A percentile compares a stretch with the other conserved stretches of the same genome.
Evolutionary conservation across 2,797 vertebrate genomes (phyloP).

Genomic region (Remorina albescens): DNA sequence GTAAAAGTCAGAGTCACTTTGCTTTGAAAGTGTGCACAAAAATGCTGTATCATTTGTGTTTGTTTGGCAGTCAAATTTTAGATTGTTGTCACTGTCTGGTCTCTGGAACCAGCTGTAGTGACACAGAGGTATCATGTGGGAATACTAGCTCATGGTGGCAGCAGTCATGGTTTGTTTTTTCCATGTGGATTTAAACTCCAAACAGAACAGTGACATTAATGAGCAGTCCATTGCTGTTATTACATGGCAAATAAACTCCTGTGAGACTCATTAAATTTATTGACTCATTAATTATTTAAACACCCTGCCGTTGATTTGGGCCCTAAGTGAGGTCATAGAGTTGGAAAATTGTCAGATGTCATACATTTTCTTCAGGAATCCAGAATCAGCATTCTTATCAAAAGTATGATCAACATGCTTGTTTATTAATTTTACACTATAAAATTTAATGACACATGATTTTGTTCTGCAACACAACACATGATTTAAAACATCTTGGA

Average conservation of each 20-base stretch:
- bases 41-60: neutral
- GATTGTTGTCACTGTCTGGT: neutral
- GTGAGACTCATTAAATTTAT: conserved; percentile 40
- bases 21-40: neutral
- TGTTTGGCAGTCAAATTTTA: neutral
- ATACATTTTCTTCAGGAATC: neutral
- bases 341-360: neutral
- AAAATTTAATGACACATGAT: neutral
- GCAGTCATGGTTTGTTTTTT: conserved; percentile 21
- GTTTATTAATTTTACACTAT: neutral
- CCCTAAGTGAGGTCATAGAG: neutral
- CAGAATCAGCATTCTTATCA: neutral
- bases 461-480: neutral
- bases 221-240: neutral
- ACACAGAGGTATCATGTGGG: neutral
- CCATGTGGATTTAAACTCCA: conserved; percentile 17
- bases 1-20: neutral
- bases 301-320: neutral
- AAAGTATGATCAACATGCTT: neutral
- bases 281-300: conserved; percentile 56
- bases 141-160: neutral
- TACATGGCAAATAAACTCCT: conserved; percentile 33
- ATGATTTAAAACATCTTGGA: neutral
- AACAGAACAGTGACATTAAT: conserved; percentile 6
- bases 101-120: neutral